A percentile compares a stretch with the other conserved stretches of the same genome.
phyloP scores from a whole-genome alignment of 92 coral and sea anemone species.

The Epizoanthus rinbou region DNA sequence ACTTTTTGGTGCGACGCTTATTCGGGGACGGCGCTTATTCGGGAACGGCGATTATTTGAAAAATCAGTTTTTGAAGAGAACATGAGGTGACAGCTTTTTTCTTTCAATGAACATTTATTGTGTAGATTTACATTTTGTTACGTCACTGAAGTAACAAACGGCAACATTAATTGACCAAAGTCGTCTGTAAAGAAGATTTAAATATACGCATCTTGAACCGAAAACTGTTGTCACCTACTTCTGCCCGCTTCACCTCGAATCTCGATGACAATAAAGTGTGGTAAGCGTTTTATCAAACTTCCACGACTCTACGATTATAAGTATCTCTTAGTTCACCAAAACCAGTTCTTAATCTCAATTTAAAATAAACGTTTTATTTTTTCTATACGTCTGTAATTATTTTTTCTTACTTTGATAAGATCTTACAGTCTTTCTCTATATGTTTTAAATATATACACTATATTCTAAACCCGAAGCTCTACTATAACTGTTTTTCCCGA shows the following conservation, averaged over 20 bases:
- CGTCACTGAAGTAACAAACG: slow-evolving; percentile 16
- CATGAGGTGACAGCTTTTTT: slow-evolving; percentile 12
- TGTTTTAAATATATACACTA: too few species aligned
- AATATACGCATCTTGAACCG: too few species aligned
- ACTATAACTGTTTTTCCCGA: too few species aligned
- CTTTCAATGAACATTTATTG: slow-evolving; percentile 15
- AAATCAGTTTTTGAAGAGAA: slow-evolving; percentile 14
- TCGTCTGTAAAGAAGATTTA: too few species aligned
- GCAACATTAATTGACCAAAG: not conserved
- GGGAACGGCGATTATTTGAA: not conserved
- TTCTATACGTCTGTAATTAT: slow-evolving; percentile 4
- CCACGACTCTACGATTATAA: too few species aligned
- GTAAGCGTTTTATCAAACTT: too few species aligned
- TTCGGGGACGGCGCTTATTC: slow-evolving; percentile 13
- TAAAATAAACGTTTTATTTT: slow-evolving; percentile 11
- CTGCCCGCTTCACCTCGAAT: too few species aligned
- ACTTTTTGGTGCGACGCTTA: slow-evolving; percentile 31
- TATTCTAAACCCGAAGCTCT: too few species aligned
- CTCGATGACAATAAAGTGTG: too few species aligned
- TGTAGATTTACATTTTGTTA: slow-evolving; percentile 11
- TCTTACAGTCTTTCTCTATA: slow-evolving; percentile 8
- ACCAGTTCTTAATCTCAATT: slow-evolving; percentile 9
- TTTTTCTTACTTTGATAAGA: slow-evolving; percentile 2
- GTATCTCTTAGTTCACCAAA: too few species aligned
- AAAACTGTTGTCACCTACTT: too few species aligned